phyloP scores from a whole-genome alignment of 30 jellyfish, hydroid and myxozoan species.

The Aurelia coerulea region DNA sequence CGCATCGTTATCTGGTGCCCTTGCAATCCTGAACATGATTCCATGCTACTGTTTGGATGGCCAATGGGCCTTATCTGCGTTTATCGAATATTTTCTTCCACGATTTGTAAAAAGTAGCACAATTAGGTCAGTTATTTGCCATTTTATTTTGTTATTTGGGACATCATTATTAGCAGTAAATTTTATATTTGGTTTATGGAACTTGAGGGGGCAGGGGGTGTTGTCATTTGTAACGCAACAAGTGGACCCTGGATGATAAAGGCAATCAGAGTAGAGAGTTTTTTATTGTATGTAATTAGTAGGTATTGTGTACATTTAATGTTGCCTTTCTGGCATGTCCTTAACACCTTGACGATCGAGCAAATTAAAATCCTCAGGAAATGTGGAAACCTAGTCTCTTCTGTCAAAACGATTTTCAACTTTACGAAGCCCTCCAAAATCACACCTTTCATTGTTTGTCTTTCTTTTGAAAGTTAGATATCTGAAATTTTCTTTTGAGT shows the following conservation, averaged over 20 bases:
- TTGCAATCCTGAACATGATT: slow-evolving; percentile 84
- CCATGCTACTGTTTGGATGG: slow-evolving; percentile 96
- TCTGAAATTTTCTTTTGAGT: too few species aligned
- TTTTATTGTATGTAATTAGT: not conserved
- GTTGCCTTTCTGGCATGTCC: too few species aligned
- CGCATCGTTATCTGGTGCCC: slow-evolving; percentile 89
- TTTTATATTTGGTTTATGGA: slow-evolving; percentile 74
- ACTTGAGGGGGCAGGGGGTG: slow-evolving; percentile 63
- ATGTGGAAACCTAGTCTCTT: too few species aligned
- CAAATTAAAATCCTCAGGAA: too few species aligned
- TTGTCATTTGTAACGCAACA: slow-evolving; percentile 17
- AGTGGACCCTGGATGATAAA: slow-evolving; percentile 2
- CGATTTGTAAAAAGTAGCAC: slow-evolving; percentile 15
- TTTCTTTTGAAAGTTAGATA: too few species aligned
- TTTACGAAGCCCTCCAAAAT: too few species aligned
- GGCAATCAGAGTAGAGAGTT: not conserved
- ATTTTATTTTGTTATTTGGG: slow-evolving; percentile 66
- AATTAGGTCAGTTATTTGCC: slow-evolving; percentile 44
- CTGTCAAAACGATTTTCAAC: too few species aligned
- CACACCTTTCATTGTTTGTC: too few species aligned
- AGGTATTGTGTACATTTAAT: not conserved
- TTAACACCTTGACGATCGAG: too few species aligned
- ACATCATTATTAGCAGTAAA: slow-evolving; percentile 48
- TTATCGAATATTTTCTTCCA: slow-evolving; percentile 73
- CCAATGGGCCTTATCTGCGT: slow-evolving; percentile 75